Evolutionary conservation across 2,113 vertebrate genomes (phyloP).

Genomic region (Trematocara variabile): DNA sequence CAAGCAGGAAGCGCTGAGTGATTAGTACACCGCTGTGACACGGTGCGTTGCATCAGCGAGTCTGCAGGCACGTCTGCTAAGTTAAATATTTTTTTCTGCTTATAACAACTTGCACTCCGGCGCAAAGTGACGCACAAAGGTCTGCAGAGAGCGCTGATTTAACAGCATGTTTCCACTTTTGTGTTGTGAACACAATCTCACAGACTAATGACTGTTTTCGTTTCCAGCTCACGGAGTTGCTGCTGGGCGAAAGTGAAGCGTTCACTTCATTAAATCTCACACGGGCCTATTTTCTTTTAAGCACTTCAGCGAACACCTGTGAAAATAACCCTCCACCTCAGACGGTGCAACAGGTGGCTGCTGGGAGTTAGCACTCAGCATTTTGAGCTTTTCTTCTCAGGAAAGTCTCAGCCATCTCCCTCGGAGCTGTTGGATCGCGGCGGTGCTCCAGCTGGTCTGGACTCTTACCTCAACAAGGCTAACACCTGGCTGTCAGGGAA

Average conservation of each 20-base stretch:
- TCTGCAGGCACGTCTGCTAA: neutral
- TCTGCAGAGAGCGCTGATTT: neutral
- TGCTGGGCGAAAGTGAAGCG: neutral
- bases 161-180: neutral
- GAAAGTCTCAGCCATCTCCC: slow-evolving; percentile 78
- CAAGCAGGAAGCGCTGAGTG: neutral
- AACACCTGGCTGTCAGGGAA: slow-evolving; percentile 92
- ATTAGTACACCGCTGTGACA: neutral
- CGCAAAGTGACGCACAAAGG: neutral
- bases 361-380: neutral
- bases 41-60: neutral
- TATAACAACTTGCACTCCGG: neutral
- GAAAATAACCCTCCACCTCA: neutral
- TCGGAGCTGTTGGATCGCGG: slow-evolving; percentile 76
- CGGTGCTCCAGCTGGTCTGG: slow-evolving; percentile 74
- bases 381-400: slow-evolving; percentile 53
- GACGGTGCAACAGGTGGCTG: neutral
- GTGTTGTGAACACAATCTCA: neutral
- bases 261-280: neutral
- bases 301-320: neutral
- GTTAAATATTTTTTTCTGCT: neutral
- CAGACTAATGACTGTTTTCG: neutral
- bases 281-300: neutral
- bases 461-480: slow-evolving; percentile 85
- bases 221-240: neutral